Percentiles rank a stretch among this genome's conserved stretches.
These are phyloP conservation scores for Engystomops pustulosus DNA, from an alignment of 2,113 vertebrate genomes.

Conservation along the genomic window DNA sequence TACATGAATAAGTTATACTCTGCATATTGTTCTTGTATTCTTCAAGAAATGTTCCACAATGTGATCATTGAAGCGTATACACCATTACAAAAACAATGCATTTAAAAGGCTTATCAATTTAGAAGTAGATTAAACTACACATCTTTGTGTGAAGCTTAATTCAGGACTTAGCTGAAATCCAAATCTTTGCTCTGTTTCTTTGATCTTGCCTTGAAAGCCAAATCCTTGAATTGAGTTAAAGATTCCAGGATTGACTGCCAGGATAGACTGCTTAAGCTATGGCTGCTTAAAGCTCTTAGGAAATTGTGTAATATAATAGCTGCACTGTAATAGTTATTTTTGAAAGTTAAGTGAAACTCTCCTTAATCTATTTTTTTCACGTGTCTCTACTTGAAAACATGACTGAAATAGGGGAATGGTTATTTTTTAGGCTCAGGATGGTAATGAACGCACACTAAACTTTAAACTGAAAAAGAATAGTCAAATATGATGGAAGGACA, in stretches of 20 bases:
- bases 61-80: constrained; percentile 12
- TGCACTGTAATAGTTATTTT: constrained; percentile 18
- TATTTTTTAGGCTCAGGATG: background rate
- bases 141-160: constrained; percentile 54
- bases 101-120: constrained; percentile 33
- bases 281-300: constrained; percentile 43
- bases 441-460: background rate
- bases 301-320: constrained; percentile 47
- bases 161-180: constrained; percentile 27
- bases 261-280: constrained; percentile 51
- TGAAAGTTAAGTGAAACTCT: constrained; percentile 3
- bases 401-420: background rate
- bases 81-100: constrained; percentile 23
- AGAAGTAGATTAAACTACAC: constrained; percentile 31
- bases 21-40: background rate
- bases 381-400: constrained; percentile 3
- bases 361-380: constrained; percentile 7
- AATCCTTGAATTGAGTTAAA: constrained; percentile 54
- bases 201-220: constrained; percentile 49
- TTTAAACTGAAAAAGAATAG: background rate
- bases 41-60: constrained; percentile 18
- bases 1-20: constrained; percentile 2
- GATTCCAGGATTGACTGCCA: constrained; percentile 47
- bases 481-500: too few relatives aligned
- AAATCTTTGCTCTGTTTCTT: constrained; percentile 51